phyloP scores from a whole-genome alignment of 1,140 invertebrate genomes.

The Tyrophagus putrescentiae region DNA sequence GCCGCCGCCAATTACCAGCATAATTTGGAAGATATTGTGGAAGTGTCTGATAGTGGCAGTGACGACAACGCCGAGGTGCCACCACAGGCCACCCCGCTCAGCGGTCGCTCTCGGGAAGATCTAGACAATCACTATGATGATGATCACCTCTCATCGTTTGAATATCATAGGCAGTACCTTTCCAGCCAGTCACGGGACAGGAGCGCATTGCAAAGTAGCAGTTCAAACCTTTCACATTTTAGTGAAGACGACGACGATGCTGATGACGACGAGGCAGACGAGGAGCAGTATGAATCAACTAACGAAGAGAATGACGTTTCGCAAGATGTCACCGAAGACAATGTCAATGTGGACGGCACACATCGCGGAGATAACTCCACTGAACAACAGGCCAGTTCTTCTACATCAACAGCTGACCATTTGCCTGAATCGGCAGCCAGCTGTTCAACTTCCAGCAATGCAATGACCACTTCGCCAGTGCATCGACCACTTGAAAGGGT shows the following conservation, averaged over 20 bases:
- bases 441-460: neutral
- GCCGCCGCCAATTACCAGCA: conserved; percentile 6
- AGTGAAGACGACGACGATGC: neutral
- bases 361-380: neutral
- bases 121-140: neutral
- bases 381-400: no score
- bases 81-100: neutral
- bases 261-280: neutral
- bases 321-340: neutral
- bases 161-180: neutral
- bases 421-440: neutral
- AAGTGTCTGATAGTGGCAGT: neutral
- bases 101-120: neutral
- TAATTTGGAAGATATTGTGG: conserved; percentile 15
- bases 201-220: neutral
- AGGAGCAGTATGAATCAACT: neutral
- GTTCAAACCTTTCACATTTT: conserved; percentile 1
- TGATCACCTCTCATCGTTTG: neutral
- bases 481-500: conserved; percentile 7
- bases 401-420: no score
- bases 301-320: neutral
- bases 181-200: neutral
- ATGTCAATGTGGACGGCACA: no score
- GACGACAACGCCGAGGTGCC: neutral
- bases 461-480: neutral